Evolutionary conservation across 2,797 vertebrate species (phyloP), one percentile per base, ranked within the genome.

Genomic region (Amblyopsis hoosieri): DNA sequence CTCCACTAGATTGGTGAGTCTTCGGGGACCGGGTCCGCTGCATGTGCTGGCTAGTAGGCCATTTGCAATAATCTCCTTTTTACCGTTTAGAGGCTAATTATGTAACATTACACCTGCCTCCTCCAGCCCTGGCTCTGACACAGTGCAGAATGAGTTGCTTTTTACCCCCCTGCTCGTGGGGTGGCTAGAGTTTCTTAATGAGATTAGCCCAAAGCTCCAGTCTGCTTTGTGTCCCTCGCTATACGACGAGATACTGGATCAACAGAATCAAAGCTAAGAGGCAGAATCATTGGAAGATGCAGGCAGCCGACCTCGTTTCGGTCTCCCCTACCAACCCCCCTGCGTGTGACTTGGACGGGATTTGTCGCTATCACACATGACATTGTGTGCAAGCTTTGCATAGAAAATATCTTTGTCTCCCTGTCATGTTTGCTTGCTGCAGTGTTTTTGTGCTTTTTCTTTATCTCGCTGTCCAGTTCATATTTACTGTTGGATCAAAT

Each of bases 41-140:
- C 89, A 87, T 91, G 90, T 90, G 89, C 89, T 87, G 90, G 89
- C 90, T 91, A 87, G 90, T 87, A 86, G 86, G 87, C 86, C 85
- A 91, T 92, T 92, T 90, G 91, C 89, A 91, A 92, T 93, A 93
- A 94, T 94, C 93, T 93, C 90, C 92, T 93, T 93, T 94, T 92
- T 92, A 93, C 85, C 89, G 80, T 93, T 94, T 94, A 93, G 90
- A 90, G 90, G 89, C 90, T 94, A 94, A 94, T 94, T 93, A 93
- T 91, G 90, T 92, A 94, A 93, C 90, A 91, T 92, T 93, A 93
- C 90, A 93, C 92, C 92, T 93, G 92, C 90, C 90, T 93, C 88
- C 80, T 80, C 88, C 89, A 91, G 91, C 91, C 84, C 74, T 79
- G 65, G 83, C 86, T 90, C 83, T 88, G 87, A 88, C 84, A 78